Conservation (phyloP, 2,797 vertebrate genomes). For the Lerista edwardsae region DNA sequence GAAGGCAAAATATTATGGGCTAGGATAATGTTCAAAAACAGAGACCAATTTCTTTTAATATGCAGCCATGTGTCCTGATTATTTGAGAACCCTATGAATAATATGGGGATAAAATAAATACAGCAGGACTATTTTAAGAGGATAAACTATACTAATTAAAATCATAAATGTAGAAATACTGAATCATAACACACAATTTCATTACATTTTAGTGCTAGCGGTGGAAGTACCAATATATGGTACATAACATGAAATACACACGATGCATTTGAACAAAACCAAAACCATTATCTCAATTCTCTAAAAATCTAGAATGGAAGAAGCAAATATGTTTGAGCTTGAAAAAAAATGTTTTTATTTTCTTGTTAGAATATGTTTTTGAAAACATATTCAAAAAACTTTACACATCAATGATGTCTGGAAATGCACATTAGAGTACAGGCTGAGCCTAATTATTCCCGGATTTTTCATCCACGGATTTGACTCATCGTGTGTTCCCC, state of each 20-base stretch:
- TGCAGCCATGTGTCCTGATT: constrained; percentile 49
- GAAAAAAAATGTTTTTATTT: constrained; percentile 52
- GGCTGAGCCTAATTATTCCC: no score
- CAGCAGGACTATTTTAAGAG: constrained; percentile 59
- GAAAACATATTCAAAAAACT: constrained; percentile 63
- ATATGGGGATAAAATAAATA: constrained; percentile 72
- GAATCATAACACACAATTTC: constrained; percentile 71
- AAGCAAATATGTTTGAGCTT: constrained; percentile 45
- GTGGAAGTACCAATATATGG: constrained; percentile 65
- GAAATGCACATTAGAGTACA: constrained; percentile 30
- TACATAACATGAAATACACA: constrained; percentile 57
- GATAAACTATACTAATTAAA: constrained; percentile 71
- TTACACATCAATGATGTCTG: constrained; percentile 52
- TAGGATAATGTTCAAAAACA: constrained; percentile 30
- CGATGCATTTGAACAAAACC: constrained; percentile 5
- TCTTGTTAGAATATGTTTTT: constrained; percentile 47
- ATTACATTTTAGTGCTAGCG: constrained; percentile 67
- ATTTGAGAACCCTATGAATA: constrained; percentile 67
- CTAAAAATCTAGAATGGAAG: constrained; percentile 66
- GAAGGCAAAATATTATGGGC: constrained; percentile 3
- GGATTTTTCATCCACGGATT: no score
- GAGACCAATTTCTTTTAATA: constrained; percentile 40
- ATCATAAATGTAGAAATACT: constrained; percentile 71
- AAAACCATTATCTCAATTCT: constrained; percentile 47
- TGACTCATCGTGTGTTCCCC: no score